Evolutionary conservation across 1,140 invertebrate species (phyloP), one percentile per base, ranked within the genome.

Genomic region (Diploscapter pachys): DNA sequence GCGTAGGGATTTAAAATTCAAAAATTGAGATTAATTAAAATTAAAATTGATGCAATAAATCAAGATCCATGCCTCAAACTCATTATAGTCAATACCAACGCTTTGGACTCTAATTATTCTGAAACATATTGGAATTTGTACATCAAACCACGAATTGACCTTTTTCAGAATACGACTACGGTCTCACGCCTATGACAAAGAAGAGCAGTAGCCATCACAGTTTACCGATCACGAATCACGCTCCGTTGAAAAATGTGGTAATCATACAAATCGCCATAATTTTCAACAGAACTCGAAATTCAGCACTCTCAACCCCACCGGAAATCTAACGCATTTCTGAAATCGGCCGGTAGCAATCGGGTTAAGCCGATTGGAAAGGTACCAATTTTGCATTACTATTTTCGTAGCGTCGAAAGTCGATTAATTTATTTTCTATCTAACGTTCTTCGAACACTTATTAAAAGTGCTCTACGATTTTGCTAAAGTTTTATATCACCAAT

Each of bases 201-300:
- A 74, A 74, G 11, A 74, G 73, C 56, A 69, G 68, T 9, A 74
- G 73, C 13, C 73, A 74, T 51, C 66, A 74, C 57, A 74, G 73
- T 51, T 67, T 74, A 4, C 73, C 73, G n/a, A 74, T 74, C 0
- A 74, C 73, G 59, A 61, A 56, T 59, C 68, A 70, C 63, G 56
- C 68, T 70, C 68, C 68, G 51, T 11, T 70, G 5, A 70, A 70
- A 13, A 56, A 70, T 70, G 56, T 52, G 31, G 68, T 67, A 48
- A 11, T 55, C 48, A 5, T 4, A 48, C 9, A 50, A 31, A 31
- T 31, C 31, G 31, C 31, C 31, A 31, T 31, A 31, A 31, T 31
- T 31, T 31, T 31, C 31, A 31, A 31, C 31, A 31, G 31, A 31
- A 31, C 31, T 31, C 31, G 31, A 31, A 31, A 31, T 31, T 31